Evolutionary conservation across 2,888 invertebrate genomes (phyloP).

Genomic region (Drosophila longiperda): DNA sequence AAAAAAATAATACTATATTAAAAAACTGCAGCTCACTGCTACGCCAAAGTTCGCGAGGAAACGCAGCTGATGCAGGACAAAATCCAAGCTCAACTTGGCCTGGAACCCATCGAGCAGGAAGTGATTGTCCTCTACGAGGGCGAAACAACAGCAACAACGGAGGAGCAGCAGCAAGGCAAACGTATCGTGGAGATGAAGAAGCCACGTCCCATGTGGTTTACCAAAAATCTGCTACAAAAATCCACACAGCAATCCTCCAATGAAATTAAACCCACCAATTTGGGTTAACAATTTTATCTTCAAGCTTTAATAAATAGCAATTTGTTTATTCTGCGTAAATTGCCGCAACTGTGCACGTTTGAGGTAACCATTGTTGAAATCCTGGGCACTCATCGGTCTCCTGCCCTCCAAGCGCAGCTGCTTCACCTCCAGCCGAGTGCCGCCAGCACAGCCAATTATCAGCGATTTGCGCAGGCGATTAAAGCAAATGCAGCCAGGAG

Average conservation of each 20-base stretch:
- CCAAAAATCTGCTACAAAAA: constrained; percentile 92
- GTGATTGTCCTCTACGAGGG: constrained; percentile 94
- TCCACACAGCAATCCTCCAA: constrained; percentile 89
- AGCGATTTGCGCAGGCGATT: constrained; percentile 87
- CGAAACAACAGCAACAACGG: constrained; percentile 88
- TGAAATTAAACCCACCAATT: constrained; percentile 90
- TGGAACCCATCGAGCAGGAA: constrained; percentile 92
- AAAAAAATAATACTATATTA: neutral
- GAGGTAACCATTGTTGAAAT: constrained; percentile 95
- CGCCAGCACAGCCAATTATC: constrained; percentile 89
- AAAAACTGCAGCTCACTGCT: constrained; percentile 90
- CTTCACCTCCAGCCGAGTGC: constrained; percentile 88
- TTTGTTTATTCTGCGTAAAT: constrained; percentile 66
- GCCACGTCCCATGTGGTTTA: constrained; percentile 94
- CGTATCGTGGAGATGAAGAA: constrained; percentile 94
- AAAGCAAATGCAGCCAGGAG: constrained; percentile 88
- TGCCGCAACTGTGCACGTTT: constrained; percentile 73
- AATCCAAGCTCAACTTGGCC: constrained; percentile 89
- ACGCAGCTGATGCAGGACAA: constrained; percentile 92
- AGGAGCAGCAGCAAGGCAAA: constrained; percentile 89
- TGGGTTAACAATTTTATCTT: constrained; percentile 86
- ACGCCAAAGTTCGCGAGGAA: constrained; percentile 92
- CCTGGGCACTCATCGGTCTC: constrained; percentile 90
- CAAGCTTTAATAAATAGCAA: constrained; percentile 42
- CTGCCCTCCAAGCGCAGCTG: constrained; percentile 89